Conservation (phyloP, 1,140 invertebrate species). For the Geopemphigus sp. region DNA sequence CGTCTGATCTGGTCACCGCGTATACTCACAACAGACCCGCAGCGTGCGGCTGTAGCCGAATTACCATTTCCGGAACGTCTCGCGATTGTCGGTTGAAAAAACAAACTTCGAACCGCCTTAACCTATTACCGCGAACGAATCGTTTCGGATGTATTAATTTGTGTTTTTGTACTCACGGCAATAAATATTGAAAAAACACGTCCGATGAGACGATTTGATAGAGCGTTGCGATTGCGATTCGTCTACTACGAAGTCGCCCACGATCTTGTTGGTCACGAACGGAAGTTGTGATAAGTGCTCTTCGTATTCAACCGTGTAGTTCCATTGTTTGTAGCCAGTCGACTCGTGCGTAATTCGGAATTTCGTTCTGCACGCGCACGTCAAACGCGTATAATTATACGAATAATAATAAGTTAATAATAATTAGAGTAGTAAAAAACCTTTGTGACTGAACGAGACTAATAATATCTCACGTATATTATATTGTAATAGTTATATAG, state of each 20-base stretch:
- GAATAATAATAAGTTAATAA: too few relatives aligned
- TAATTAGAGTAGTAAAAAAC: neutral
- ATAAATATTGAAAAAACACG: slow-evolving; percentile 61
- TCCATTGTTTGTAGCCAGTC: slow-evolving; percentile 68
- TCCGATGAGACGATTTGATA: slow-evolving; percentile 64
- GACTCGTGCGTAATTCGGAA: slow-evolving; percentile 65
- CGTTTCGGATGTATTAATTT: neutral
- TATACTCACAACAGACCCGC: too few relatives aligned
- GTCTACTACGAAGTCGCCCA: slow-evolving; percentile 63
- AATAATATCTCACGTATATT: neutral
- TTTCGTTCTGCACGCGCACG: slow-evolving; percentile 58
- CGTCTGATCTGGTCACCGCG: too few relatives aligned
- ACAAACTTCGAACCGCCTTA: too few relatives aligned
- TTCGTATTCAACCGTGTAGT: slow-evolving; percentile 66
- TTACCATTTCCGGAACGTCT: too few relatives aligned
- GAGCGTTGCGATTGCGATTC: slow-evolving; percentile 57
- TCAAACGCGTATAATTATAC: too few relatives aligned
- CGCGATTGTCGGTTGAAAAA: too few relatives aligned
- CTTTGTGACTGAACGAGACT: neutral
- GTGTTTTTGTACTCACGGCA: slow-evolving; percentile 62
- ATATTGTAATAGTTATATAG: neutral
- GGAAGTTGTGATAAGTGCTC: slow-evolving; percentile 67
- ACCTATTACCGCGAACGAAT: too few relatives aligned
- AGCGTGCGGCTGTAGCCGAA: too few relatives aligned
- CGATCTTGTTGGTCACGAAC: slow-evolving; percentile 60